Base-by-base conservation (phyloP, 92 coral and sea anemone genomes). In the Phenganax marumi region DNA sequence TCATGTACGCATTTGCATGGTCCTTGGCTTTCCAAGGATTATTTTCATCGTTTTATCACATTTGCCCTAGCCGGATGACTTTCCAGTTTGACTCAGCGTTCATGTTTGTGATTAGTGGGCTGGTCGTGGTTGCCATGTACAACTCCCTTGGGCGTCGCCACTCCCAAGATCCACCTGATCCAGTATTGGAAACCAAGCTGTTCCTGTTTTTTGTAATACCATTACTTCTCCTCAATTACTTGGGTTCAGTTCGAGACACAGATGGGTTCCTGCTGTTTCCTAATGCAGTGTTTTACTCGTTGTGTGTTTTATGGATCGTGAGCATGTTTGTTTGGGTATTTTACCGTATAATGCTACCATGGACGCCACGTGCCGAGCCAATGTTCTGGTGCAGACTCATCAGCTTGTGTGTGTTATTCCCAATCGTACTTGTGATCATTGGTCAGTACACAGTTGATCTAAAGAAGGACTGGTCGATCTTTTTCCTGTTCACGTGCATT, bases 41-140 rank as follows among this genome's bases (percentile, higher is more conserved):
- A 55, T 94, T 94, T 79, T 94, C 98, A 6, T 93, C 98, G 3
- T 90, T 90, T 7, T 94, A 94, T 56, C 98, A 94, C 76, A 82
- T 94, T 33, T 94, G 98, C 49, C 98, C 98, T 3, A 92, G 97
- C 83, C 86, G 98, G 22, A 89, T 94, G 80, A 94, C 98, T 13
- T 94, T 94, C 68, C 98, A 94, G 95, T 94, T 94, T 79, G 98
- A 94, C 83, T 90, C 98, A 0, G 98, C 98, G 18, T 94, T 94
- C 84, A 94, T 94, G 98, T 94, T 94, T 79, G 91, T 94, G 73
- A 94, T 94, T 43, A 90, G 95, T 3, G 97, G 93, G 47, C 81
- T 94, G 71, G 98, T 94, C 0, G 85, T 94, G 43, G 88, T 92
- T 12, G 93, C 98, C 1, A 81, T 92, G 50, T 94, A 72, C 75